phyloP scores from a whole-genome alignment of 2,797 vertebrate species.

The Apogon talboti region DNA sequence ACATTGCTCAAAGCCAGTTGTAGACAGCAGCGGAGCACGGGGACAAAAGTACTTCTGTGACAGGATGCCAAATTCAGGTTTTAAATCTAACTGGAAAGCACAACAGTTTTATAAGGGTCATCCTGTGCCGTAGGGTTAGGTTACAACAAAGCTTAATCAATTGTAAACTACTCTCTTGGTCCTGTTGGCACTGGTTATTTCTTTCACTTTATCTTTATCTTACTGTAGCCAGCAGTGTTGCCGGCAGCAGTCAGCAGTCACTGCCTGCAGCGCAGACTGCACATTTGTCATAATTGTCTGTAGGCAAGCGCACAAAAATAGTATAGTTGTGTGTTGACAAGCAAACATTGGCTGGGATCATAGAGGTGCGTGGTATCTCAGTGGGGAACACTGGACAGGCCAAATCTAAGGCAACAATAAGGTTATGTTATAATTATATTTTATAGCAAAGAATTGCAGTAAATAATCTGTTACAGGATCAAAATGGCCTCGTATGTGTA shows the following conservation, averaged over 20 bases:
- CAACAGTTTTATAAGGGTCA: constrained; percentile 42
- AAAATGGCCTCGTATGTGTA: not conserved
- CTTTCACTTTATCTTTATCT: constrained; percentile 63
- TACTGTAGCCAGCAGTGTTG: constrained; percentile 49
- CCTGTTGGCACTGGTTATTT: constrained; percentile 46
- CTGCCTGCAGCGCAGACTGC: constrained; percentile 43
- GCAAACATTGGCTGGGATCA: constrained; percentile 40
- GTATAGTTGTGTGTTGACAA: constrained; percentile 63
- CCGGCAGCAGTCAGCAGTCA: constrained; percentile 56
- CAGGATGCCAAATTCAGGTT: constrained; percentile 29
- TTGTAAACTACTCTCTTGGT: constrained; percentile 31
- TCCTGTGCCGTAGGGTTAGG: constrained; percentile 32
- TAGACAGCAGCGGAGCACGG: constrained; percentile 49
- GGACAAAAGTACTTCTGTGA: constrained; percentile 33
- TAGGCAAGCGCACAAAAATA: constrained; percentile 61
- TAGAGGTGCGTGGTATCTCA: not conserved
- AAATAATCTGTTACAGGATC: no score
- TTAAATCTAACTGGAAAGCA: not conserved
- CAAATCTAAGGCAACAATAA: not conserved
- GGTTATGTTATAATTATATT: no score
- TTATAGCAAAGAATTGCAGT: no score
- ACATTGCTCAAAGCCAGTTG: constrained; percentile 47
- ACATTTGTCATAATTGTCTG: constrained; percentile 75
- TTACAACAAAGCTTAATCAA: constrained; percentile 53
- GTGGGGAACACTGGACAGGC: not conserved